Conservation (phyloP, 1,140 invertebrate species). For the Callitettix versicolor region DNA sequence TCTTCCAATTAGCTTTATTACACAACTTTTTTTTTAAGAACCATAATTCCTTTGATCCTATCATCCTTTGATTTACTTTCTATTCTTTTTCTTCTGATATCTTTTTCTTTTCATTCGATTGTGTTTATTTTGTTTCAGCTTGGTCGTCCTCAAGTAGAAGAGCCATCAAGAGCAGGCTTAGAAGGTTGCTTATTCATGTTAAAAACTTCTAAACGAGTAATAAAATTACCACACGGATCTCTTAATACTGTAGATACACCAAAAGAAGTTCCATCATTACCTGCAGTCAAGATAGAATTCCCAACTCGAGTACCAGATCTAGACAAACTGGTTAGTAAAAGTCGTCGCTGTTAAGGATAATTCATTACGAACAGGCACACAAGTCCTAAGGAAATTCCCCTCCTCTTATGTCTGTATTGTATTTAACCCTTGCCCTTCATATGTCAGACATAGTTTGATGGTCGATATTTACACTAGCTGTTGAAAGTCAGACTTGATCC, state of each 20-base stretch:
- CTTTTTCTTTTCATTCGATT: too few relatives aligned
- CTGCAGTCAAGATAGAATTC: slow-evolving; percentile 25
- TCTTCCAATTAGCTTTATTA: too few relatives aligned
- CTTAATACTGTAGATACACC: slow-evolving; percentile 36
- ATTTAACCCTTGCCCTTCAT: too few relatives aligned
- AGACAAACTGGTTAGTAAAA: slow-evolving; percentile 29
- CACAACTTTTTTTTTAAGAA: too few relatives aligned
- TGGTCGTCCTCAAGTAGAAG: slow-evolving; percentile 32
- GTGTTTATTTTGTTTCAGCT: too few relatives aligned
- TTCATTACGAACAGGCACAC: neutral
- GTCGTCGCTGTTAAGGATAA: too few relatives aligned
- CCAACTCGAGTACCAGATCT: slow-evolving; percentile 23
- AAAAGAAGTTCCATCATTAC: slow-evolving; percentile 36
- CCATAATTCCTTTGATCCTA: too few relatives aligned
- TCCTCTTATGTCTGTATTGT: neutral
- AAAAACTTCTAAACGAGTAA: slow-evolving; percentile 38
- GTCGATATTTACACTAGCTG: too few relatives aligned
- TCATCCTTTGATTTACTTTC: too few relatives aligned
- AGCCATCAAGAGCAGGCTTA: slow-evolving; percentile 25
- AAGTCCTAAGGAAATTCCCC: neutral
- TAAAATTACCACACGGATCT: slow-evolving; percentile 35
- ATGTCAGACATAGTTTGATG: too few relatives aligned
- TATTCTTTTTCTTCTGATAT: too few relatives aligned
- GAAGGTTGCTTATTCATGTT: slow-evolving; percentile 38
- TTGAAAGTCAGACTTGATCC: too few relatives aligned